phyloP scores from a whole-genome alignment of 2,888 invertebrate genomes.

The Hetaerina titia region DNA sequence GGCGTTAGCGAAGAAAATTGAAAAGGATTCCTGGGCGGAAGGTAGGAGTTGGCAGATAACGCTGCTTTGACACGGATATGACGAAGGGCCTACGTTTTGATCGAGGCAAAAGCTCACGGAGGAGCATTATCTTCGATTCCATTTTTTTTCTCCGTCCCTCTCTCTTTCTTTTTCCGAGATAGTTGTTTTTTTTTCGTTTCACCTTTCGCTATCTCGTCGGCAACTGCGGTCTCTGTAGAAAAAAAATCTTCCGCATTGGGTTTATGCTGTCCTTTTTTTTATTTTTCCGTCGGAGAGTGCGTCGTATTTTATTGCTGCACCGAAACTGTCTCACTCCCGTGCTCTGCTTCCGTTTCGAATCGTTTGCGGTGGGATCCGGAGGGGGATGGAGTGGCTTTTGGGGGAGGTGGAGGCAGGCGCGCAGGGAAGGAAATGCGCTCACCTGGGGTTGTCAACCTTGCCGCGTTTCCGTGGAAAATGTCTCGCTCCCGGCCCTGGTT shows the following conservation, averaged over 20 bases:
- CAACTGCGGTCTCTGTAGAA: background rate
- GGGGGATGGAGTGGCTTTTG: background rate
- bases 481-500: background rate
- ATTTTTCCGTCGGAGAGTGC: background rate
- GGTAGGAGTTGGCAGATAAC: background rate
- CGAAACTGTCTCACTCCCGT: constrained; percentile 1
- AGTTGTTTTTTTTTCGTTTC: background rate
- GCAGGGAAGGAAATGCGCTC: background rate
- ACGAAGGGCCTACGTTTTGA: constrained; percentile 28
- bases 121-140: constrained; percentile 35
- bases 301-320: background rate
- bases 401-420: background rate
- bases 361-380: background rate
- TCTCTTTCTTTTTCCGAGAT: background rate
- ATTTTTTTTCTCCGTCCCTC: background rate
- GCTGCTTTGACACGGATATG: constrained; percentile 23
- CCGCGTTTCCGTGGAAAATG: background rate
- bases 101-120: background rate
- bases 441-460: background rate
- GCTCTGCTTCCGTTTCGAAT: background rate
- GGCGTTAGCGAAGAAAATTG: constrained; percentile 26
- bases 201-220: background rate
- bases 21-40: constrained; percentile 30
- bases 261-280: background rate
- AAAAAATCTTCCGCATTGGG: background rate